Conservation (phyloP, 37 sponge, comb jelly and placozoan species). For the Trichoplax adhaerens region DNA sequence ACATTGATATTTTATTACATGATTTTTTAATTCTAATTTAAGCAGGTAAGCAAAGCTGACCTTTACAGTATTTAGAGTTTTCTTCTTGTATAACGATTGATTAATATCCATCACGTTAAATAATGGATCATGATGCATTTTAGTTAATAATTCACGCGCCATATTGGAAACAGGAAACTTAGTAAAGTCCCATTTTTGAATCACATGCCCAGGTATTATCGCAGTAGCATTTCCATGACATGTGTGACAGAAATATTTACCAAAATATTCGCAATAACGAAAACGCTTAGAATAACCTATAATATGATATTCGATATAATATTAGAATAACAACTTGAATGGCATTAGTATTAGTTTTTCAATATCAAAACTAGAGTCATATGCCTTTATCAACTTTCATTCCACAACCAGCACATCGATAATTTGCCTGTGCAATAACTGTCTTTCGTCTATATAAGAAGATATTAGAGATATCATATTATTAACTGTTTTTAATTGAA, state of each 20-base stretch:
- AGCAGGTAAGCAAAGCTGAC: too few species aligned
- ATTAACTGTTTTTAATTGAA: not conserved
- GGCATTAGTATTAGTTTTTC: not conserved
- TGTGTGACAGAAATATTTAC: slow-evolving; percentile 89
- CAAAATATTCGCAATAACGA: slow-evolving; percentile 85
- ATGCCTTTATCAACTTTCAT: slow-evolving; percentile 48
- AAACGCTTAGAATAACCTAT: slow-evolving; percentile 27
- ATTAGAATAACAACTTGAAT: not conserved
- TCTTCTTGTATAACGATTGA: slow-evolving; percentile 5
- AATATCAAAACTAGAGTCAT: not conserved
- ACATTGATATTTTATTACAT: too few species aligned
- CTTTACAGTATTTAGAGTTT: too few species aligned
- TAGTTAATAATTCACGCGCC: slow-evolving; percentile 49
- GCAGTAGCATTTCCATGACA: slow-evolving; percentile 54
- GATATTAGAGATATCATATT: not conserved
- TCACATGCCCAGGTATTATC: slow-evolving; percentile 59
- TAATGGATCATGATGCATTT: not conserved
- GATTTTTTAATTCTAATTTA: too few species aligned
- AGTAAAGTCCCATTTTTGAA: slow-evolving; percentile 82
- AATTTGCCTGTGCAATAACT: slow-evolving; percentile 34
- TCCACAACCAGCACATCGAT: slow-evolving; percentile 94
- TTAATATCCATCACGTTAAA: slow-evolving; percentile 15
- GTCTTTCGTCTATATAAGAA: slow-evolving; percentile 1
- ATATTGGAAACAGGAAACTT: slow-evolving; percentile 66
- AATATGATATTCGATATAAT: not conserved